Evolutionary conservation across 1,140 invertebrate species (phyloP).

Genomic region (Magallana ariakensis): DNA sequence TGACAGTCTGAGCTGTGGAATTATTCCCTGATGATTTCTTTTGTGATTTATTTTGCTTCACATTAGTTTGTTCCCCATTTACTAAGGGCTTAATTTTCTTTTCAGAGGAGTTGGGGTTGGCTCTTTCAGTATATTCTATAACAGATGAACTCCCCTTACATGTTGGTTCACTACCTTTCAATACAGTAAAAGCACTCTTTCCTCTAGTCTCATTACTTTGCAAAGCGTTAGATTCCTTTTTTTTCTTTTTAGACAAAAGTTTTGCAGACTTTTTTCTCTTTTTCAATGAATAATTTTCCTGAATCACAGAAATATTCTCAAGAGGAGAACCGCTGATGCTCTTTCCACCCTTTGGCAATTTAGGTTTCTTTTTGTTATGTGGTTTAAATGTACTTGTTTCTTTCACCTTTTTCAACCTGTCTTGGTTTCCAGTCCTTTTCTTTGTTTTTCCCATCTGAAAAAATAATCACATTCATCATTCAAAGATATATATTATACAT

Average conservation of each 20-base stretch:
- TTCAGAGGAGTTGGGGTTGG: background rate
- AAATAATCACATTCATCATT: too few relatives aligned
- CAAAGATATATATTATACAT: too few relatives aligned
- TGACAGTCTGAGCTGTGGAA: too few relatives aligned
- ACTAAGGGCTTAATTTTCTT: background rate
- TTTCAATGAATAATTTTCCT: background rate
- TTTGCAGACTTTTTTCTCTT: background rate
- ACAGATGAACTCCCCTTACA: background rate
- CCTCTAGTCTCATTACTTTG: background rate
- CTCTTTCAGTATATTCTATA: background rate
- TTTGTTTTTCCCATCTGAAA: constrained; percentile 27
- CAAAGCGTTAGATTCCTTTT: background rate
- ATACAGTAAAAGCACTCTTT: constrained; percentile 10
- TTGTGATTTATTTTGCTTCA: background rate
- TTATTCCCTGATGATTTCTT: background rate
- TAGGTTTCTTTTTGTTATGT: background rate
- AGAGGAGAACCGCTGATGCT: background rate
- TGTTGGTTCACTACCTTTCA: background rate
- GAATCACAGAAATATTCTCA: background rate
- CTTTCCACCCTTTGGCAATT: background rate
- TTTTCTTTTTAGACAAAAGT: background rate
- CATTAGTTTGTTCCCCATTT: background rate
- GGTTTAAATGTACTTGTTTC: constrained; percentile 4
- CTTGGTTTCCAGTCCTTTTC: background rate
- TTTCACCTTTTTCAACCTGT: background rate